These are phyloP conservation scores for Camptogramma bilineatum DNA, from an alignment of 2,888 invertebrate species.

Conservation along the genomic window DNA sequence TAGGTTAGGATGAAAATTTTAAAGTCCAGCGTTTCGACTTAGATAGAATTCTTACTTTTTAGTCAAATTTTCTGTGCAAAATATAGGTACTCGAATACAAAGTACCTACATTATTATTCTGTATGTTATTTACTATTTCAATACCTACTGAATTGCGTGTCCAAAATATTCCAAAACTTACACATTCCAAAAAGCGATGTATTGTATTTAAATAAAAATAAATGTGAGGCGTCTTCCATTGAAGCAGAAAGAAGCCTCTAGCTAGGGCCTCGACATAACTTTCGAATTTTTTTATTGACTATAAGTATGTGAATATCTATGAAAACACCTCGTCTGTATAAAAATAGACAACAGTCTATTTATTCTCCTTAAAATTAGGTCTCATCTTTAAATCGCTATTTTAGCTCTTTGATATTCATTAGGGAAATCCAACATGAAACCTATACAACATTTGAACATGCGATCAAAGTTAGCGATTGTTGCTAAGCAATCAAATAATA, in stretches of 20 bases:
- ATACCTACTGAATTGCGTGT: not conserved
- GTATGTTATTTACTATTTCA: not conserved
- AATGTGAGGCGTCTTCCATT: not conserved
- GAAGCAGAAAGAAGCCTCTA: not conserved
- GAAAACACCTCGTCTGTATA: too few relatives aligned
- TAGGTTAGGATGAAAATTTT: slow-evolving; percentile 16
- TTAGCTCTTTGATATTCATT: too few relatives aligned
- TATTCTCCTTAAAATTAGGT: too few relatives aligned
- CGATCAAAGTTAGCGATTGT: too few relatives aligned
- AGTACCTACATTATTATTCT: not conserved
- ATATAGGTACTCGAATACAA: not conserved
- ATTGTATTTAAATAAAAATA: not conserved
- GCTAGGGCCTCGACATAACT: too few relatives aligned
- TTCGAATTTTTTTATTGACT: too few relatives aligned
- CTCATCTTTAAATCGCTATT: too few relatives aligned
- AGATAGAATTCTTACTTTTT: slow-evolving; percentile 37
- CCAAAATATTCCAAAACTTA: slow-evolving; percentile 29
- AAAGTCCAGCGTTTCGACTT: slow-evolving; percentile 34
- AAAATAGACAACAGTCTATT: too few relatives aligned
- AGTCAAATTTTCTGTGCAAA: slow-evolving; percentile 22
- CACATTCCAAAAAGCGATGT: slow-evolving; percentile 29
- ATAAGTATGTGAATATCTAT: too few relatives aligned
- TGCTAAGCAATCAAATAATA: too few relatives aligned
- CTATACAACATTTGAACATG: too few relatives aligned
- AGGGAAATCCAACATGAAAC: too few relatives aligned